These are phyloP conservation scores for Aplocera efformata DNA, from an alignment of 2,888 invertebrate species.

Conservation along the genomic window DNA sequence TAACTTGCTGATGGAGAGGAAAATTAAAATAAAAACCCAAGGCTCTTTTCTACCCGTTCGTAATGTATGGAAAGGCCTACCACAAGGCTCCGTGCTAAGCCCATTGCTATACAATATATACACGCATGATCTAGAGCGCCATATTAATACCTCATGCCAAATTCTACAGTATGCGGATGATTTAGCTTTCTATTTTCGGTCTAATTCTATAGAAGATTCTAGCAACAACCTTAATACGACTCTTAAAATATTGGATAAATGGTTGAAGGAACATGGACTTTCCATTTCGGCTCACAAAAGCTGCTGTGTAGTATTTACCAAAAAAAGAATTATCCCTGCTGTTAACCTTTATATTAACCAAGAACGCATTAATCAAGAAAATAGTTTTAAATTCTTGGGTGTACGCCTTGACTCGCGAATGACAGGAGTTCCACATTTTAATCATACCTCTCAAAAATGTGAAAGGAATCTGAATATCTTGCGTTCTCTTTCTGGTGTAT, in stretches of 20 bases:
- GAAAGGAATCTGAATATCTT: slow-evolving; percentile 21
- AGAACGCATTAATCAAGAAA: neutral
- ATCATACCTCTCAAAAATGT: slow-evolving; percentile 18
- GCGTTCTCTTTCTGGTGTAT: slow-evolving; percentile 19
- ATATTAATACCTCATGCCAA: slow-evolving; percentile 10
- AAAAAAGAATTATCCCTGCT: slow-evolving; percentile 11
- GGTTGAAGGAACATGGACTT: slow-evolving; percentile 14
- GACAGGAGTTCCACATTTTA: slow-evolving; percentile 11
- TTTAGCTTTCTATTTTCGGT: slow-evolving; percentile 18
- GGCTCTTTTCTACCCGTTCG: slow-evolving; percentile 3
- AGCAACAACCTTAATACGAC: neutral
- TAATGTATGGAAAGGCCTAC: slow-evolving; percentile 28
- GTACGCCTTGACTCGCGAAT: slow-evolving; percentile 20
- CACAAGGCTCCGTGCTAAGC: slow-evolving; percentile 29
- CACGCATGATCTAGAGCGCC: slow-evolving; percentile 21
- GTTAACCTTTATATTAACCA: neutral
- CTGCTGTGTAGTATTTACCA: slow-evolving; percentile 17
- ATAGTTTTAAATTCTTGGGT: slow-evolving; percentile 24
- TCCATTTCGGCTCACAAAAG: slow-evolving; percentile 21
- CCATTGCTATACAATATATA: slow-evolving; percentile 27
- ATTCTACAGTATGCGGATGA: slow-evolving; percentile 34
- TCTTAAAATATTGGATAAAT: slow-evolving; percentile 3
- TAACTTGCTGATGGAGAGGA: slow-evolving; percentile 17
- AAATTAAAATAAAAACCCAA: slow-evolving; percentile 9
- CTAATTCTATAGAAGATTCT: neutral